Conservation (phyloP, 2,113 vertebrate species). For the Epinephelus lanceolatus region DNA sequence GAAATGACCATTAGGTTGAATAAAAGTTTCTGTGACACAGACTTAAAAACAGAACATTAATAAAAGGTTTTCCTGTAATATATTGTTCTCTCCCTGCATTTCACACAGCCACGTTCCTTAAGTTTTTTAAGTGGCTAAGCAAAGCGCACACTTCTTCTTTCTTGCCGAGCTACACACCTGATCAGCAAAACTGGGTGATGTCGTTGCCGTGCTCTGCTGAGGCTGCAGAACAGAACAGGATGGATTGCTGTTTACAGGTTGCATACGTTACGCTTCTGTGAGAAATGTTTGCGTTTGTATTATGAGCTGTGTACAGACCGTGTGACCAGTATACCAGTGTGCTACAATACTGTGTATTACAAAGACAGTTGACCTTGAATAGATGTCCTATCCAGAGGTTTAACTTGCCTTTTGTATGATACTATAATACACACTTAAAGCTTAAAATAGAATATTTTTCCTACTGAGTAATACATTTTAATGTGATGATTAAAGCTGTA, state of each 20-base stretch:
- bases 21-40: neutral
- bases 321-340: neutral
- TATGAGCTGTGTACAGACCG: neutral
- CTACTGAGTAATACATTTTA: neutral
- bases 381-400: neutral
- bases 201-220: constrained; percentile 12
- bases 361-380: neutral
- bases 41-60: neutral
- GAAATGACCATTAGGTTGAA: neutral
- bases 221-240: constrained; percentile 25
- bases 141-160: neutral
- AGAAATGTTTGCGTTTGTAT: constrained; percentile 21
- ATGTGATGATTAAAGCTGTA: neutral
- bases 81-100: neutral
- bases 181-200: constrained; percentile 33
- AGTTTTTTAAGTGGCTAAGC: neutral
- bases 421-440: neutral
- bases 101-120: neutral
- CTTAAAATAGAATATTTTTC: neutral
- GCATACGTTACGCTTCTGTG: constrained; percentile 1
- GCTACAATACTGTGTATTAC: neutral
- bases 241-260: neutral
- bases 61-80: neutral
- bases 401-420: neutral
- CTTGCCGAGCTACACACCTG: neutral